Evolutionary conservation across 2,888 invertebrate genomes (phyloP).

Genomic region (Melipona beecheii): DNA sequence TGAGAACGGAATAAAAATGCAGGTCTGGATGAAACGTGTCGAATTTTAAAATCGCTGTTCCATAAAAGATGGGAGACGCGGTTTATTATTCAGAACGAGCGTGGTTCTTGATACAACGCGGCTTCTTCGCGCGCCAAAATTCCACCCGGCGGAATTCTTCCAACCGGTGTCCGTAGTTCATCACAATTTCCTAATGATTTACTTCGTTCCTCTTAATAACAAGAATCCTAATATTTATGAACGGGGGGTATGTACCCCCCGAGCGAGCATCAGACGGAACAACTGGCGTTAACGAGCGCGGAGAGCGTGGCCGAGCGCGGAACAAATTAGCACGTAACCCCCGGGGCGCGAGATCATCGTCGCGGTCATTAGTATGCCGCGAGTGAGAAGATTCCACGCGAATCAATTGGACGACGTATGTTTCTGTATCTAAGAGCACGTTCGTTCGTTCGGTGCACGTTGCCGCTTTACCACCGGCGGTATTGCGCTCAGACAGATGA

Average conservation of each 20-base stretch:
- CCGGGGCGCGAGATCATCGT: constrained; percentile 46
- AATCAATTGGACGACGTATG: constrained; percentile 45
- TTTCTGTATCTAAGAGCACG: constrained; percentile 44
- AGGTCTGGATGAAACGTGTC: neutral
- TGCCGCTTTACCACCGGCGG: constrained; percentile 56
- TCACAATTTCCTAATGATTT: neutral
- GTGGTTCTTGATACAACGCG: neutral
- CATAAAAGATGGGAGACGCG: neutral
- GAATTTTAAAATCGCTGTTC: neutral
- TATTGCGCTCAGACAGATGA: constrained; percentile 44
- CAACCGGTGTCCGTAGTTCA: neutral
- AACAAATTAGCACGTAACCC: constrained; percentile 51
- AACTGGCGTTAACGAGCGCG: constrained; percentile 40
- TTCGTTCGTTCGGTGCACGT: constrained; percentile 11
- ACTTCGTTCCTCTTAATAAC: too few relatives aligned
- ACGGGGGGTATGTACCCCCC: neutral
- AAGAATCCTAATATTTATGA: neutral
- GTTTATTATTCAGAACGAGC: neutral
- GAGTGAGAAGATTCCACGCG: constrained; percentile 48
- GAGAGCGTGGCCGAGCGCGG: constrained; percentile 35
- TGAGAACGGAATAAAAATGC: neutral
- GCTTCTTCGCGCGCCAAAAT: neutral
- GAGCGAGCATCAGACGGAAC: constrained; percentile 19
- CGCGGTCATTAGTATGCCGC: constrained; percentile 50
- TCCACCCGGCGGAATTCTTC: neutral